These are phyloP conservation scores for Nasonia oneida DNA, from an alignment of 2,888 invertebrate genomes.

Conservation along the genomic window DNA sequence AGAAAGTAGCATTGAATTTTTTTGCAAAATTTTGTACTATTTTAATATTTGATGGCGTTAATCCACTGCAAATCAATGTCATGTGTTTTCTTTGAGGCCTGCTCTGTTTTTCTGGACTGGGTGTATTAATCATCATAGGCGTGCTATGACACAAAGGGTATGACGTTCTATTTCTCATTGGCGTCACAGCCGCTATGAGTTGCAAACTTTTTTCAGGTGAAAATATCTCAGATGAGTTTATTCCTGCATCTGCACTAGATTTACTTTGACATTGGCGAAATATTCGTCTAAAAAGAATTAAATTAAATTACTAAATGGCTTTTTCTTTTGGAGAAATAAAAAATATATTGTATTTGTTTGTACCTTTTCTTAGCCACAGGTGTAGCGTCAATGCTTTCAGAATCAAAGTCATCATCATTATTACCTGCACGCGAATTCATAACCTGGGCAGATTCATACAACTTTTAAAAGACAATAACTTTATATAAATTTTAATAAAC, in stretches of 20 bases:
- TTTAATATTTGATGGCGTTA: conserved; percentile 63
- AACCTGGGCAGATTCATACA: conserved; percentile 11
- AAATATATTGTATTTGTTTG: background rate
- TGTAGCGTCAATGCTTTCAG: conserved; percentile 57
- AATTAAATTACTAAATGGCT: conserved; percentile 12
- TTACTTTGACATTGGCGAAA: background rate
- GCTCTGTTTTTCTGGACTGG: background rate
- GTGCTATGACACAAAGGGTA: conserved; percentile 69
- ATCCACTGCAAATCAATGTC: conserved; percentile 70
- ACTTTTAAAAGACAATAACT: background rate
- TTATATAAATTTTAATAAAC: background rate
- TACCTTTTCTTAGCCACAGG: conserved; percentile 56
- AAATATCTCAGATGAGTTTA: background rate
- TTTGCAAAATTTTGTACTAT: conserved; percentile 66
- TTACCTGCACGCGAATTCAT: background rate
- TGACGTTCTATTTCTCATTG: conserved; percentile 57
- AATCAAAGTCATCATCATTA: conserved; percentile 47
- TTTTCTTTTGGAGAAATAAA: background rate
- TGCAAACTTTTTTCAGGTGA: conserved; percentile 35
- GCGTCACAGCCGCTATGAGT: conserved; percentile 47
- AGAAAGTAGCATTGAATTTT: conserved; percentile 64
- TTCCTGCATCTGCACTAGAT: background rate
- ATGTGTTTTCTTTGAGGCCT: conserved; percentile 40
- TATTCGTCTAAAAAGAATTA: background rate
- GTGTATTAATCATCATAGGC: conserved; percentile 64